Conservation (phyloP, 2,113 vertebrate species). For the Nerophis ophidion region DNA sequence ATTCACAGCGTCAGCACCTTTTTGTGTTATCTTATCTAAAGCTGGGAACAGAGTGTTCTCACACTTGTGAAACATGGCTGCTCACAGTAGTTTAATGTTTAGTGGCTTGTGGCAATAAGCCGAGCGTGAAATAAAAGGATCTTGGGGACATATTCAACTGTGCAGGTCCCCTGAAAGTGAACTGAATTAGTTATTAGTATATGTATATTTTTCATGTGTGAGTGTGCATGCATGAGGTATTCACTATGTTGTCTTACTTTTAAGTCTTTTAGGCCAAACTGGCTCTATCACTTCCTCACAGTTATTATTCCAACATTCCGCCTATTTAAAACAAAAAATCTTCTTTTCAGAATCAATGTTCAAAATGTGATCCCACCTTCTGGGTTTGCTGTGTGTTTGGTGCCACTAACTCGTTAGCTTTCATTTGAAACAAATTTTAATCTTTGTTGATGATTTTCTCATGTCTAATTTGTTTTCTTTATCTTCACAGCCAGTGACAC, state of each 20-base stretch:
- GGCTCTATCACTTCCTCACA: conserved; percentile 21
- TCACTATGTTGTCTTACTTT: neutral
- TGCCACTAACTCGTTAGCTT: too few relatives aligned
- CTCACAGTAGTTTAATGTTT: neutral
- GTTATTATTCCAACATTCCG: neutral
- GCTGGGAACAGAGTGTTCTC: neutral
- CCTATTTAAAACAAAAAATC: neutral
- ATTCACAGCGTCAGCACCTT: neutral
- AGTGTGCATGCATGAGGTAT: too few relatives aligned
- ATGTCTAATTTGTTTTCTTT: neutral
- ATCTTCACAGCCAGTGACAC: conserved; percentile 85
- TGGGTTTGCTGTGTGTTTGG: neutral
- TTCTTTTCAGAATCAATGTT: neutral
- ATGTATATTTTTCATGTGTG: too few relatives aligned
- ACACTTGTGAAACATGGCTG: neutral
- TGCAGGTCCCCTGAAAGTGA: too few relatives aligned
- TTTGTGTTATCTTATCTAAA: neutral
- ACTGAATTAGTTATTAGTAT: too few relatives aligned
- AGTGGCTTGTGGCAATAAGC: neutral
- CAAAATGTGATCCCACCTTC: neutral
- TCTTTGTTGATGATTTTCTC: neutral
- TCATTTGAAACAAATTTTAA: too few relatives aligned
- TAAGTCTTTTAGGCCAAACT: conserved; percentile 27
- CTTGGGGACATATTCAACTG: too few relatives aligned
- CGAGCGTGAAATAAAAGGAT: neutral